Conservation (phyloP, 1,140 invertebrate genomes). For the Sycobia sp. region DNA sequence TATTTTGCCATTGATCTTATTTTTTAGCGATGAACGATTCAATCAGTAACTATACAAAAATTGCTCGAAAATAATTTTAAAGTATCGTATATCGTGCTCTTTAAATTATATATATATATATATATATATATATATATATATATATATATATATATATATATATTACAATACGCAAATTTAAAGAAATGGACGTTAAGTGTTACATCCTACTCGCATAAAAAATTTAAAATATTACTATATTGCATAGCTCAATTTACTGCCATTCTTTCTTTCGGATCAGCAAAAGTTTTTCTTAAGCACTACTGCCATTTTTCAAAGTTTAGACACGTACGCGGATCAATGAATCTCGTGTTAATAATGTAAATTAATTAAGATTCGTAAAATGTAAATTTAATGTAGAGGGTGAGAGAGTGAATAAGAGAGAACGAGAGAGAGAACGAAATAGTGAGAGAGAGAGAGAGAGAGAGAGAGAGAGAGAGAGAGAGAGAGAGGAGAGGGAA, state of each 20-base stretch:
- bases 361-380: conserved; percentile 47
- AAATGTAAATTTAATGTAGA: conserved; percentile 46
- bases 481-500: too few species aligned
- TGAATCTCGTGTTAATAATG: conserved; percentile 47
- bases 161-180: conserved; percentile 25
- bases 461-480: too few species aligned
- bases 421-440: too few species aligned
- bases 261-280: conserved; percentile 49
- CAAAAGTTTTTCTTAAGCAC: conserved; percentile 52
- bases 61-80: too few species aligned
- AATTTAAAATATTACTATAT: conserved; percentile 32
- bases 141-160: not conserved
- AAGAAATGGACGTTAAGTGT: not conserved
- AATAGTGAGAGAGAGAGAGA: too few species aligned
- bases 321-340: conserved; percentile 41
- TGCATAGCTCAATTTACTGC: conserved; percentile 50
- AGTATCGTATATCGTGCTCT: too few species aligned
- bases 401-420: too few species aligned
- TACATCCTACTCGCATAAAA: conserved; percentile 5
- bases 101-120: too few species aligned
- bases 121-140: too few species aligned
- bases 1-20: too few species aligned
- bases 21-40: too few species aligned
- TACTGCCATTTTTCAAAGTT: conserved; percentile 56
- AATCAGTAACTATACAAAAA: too few species aligned